Conservation (phyloP, 2,888 invertebrate genomes). For the Copidosoma aretas region DNA sequence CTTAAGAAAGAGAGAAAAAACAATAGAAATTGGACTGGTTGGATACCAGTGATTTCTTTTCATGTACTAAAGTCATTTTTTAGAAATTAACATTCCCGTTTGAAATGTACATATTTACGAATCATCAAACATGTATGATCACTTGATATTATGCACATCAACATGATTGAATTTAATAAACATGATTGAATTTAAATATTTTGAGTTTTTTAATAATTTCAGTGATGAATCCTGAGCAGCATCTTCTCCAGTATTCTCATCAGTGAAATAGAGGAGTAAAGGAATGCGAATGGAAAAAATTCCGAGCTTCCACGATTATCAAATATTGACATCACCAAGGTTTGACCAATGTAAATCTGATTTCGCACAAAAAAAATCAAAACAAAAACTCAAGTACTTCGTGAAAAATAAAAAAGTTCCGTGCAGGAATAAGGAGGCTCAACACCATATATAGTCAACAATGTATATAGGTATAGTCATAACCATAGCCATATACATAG, state of each 20-base stretch:
- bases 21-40: slow-evolving; percentile 22
- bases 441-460: too few species aligned
- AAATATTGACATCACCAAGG: slow-evolving; percentile 42
- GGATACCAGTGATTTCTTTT: slow-evolving; percentile 27
- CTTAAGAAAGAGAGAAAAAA: slow-evolving; percentile 28
- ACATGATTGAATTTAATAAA: slow-evolving; percentile 33
- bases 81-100: slow-evolving; percentile 29
- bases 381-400: too few species aligned
- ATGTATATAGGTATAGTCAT: too few species aligned
- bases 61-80: background rate
- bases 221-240: slow-evolving; percentile 16
- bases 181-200: slow-evolving; percentile 24
- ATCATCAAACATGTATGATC: slow-evolving; percentile 19
- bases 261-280: slow-evolving; percentile 9
- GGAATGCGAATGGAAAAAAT: slow-evolving; percentile 26
- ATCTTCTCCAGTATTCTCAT: slow-evolving; percentile 30
- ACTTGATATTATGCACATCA: slow-evolving; percentile 18
- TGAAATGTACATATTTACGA: background rate
- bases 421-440: too few species aligned
- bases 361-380: slow-evolving; percentile 32
- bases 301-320: slow-evolving; percentile 53
- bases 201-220: slow-evolving; percentile 21
- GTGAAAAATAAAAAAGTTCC: slow-evolving; percentile 2
- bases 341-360: slow-evolving; percentile 32
- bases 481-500: too few species aligned